A percentile compares a stretch with the other conserved stretches of the same genome.
Conservation (phyloP, 2,113 vertebrate genomes). For the Mus pahari region DNA sequence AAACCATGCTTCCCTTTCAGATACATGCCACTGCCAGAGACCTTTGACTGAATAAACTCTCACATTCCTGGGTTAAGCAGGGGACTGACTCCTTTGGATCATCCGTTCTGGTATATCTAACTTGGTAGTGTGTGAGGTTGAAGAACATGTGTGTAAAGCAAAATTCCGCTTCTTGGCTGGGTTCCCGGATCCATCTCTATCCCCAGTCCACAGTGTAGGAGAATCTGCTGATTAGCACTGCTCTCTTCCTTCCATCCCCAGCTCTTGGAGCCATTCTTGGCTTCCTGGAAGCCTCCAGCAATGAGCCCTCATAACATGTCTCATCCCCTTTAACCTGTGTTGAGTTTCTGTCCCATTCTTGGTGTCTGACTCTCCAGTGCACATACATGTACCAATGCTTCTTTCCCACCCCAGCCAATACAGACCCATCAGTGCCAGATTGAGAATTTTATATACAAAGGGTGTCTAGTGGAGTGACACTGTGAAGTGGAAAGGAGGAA, state of each 20-base stretch:
- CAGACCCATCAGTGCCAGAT: background rate
- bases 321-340: background rate
- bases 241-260: background rate
- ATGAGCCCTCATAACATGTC: background rate
- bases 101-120: background rate
- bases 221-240: background rate
- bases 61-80: background rate
- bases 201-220: background rate
- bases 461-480: background rate
- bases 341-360: background rate
- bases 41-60: background rate
- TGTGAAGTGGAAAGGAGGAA: background rate
- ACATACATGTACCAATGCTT: background rate
- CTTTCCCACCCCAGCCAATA: background rate
- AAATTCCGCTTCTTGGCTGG: background rate
- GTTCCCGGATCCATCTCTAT: background rate
- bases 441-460: background rate
- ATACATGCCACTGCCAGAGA: background rate
- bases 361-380: background rate
- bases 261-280: background rate
- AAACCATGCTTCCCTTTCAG: background rate
- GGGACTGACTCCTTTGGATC: background rate
- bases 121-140: background rate
- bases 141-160: background rate
- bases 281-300: background rate